A percentile compares a stretch with the other conserved stretches of the same genome.
phyloP scores from a whole-genome alignment of 2,797 vertebrate genomes.

The Tolypeutes matacus region DNA sequence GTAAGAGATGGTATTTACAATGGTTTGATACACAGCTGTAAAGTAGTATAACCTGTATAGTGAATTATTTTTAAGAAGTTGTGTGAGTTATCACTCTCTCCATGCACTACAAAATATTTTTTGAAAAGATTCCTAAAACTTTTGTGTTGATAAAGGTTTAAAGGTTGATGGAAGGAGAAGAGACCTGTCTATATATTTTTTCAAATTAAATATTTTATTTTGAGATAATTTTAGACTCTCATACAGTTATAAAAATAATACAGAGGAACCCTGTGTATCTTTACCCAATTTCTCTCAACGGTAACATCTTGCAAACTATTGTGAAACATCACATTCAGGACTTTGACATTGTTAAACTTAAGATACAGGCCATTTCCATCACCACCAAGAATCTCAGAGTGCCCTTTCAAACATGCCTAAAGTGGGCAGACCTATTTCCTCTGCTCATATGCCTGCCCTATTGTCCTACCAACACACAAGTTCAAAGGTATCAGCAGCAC shows the following conservation, averaged over 20 bases:
- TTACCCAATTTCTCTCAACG: too few relatives aligned
- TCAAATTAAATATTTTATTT: constrained; percentile 16
- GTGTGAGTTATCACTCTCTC: not conserved
- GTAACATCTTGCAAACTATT: not conserved
- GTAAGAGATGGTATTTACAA: not conserved
- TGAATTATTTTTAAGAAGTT: constrained; percentile 36
- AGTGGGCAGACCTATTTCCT: too few relatives aligned
- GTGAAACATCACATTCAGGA: not conserved
- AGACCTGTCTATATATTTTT: not conserved
- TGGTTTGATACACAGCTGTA: not conserved
- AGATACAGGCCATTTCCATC: not conserved
- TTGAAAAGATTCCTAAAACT: not conserved
- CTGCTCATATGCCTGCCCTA: too few relatives aligned
- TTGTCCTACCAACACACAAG: not conserved
- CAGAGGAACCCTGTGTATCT: too few relatives aligned
- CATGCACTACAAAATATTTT: constrained; percentile 9
- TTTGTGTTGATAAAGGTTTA: not conserved
- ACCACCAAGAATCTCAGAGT: too few relatives aligned
- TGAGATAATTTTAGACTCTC: not conserved
- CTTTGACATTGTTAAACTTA: not conserved
- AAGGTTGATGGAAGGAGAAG: not conserved
- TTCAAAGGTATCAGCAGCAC: not conserved
- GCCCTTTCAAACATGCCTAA: too few relatives aligned
- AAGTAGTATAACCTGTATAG: not conserved
- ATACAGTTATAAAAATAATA: too few relatives aligned